Evolutionary conservation across 1,140 invertebrate species (phyloP).

Genomic region (Colletes gigas): DNA sequence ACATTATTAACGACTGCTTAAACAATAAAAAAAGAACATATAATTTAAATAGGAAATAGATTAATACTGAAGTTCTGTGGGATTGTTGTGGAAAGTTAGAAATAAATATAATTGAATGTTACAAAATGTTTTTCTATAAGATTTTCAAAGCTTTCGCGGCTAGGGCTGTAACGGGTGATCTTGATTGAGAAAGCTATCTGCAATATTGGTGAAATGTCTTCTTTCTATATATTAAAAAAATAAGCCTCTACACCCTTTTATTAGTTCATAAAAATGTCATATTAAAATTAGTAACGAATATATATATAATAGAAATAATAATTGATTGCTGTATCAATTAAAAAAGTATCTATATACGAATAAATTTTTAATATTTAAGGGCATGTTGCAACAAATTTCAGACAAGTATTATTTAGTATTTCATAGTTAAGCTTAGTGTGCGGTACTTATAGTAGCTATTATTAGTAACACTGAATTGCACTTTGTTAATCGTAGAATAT

Average conservation of each 20-base stretch:
- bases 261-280: not conserved
- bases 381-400: not conserved
- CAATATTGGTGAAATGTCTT: too few species aligned
- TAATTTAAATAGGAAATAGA: not conserved
- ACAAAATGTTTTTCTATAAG: not conserved
- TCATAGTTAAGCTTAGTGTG: conserved; percentile 16
- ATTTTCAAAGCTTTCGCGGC: too few species aligned
- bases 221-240: too few species aligned
- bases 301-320: conserved; percentile 10
- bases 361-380: not conserved
- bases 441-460: not conserved
- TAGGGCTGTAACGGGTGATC: too few species aligned
- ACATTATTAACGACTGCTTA: not conserved
- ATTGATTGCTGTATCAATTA: not conserved
- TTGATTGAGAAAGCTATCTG: too few species aligned
- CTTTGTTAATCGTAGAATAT: not conserved
- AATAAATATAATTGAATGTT: not conserved
- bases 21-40: not conserved
- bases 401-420: conserved; percentile 11
- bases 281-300: not conserved
- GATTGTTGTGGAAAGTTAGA: too few species aligned
- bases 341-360: not conserved
- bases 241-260: too few species aligned
- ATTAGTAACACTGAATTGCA: not conserved
- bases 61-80: not conserved